A percentile compares a stretch with the other conserved stretches of the same genome.
Evolutionary conservation across 1,140 invertebrate genomes (phyloP).

Genomic region (Temnothorax nylanderi): DNA sequence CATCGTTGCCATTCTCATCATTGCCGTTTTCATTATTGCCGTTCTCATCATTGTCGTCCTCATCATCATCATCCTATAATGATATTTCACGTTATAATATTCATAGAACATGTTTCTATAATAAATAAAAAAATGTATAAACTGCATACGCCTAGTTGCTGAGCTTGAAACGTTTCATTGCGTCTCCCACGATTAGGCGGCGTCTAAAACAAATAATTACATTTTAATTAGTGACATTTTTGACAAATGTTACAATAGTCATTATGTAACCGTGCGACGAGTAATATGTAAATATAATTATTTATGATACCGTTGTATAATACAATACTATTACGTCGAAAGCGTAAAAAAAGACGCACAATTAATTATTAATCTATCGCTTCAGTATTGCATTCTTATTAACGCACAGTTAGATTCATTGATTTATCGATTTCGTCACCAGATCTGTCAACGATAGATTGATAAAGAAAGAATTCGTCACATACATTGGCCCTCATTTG

Average conservation of each 20-base stretch:
- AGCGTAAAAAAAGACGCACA: background rate
- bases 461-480: background rate
- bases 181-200: constrained; percentile 57
- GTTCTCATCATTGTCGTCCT: background rate
- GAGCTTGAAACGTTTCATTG: constrained; percentile 74
- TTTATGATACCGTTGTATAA: background rate
- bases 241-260: background rate
- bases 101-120: background rate
- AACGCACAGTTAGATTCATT: background rate
- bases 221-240: background rate
- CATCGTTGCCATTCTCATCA: background rate
- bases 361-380: background rate
- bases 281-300: background rate
- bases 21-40: constrained; percentile 3
- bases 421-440: background rate
- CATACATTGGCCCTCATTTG: constrained; percentile 59
- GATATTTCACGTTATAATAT: constrained; percentile 16
- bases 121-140: background rate
- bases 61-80: constrained; percentile 47
- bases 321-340: background rate
- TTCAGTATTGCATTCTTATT: background rate
- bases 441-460: background rate
- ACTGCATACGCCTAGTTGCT: constrained; percentile 63
- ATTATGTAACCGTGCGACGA: background rate
- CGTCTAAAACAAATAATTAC: constrained; percentile 69